Evolutionary conservation across 2,113 vertebrate genomes (phyloP).

Genomic region (Connochaetes taurinus): DNA sequence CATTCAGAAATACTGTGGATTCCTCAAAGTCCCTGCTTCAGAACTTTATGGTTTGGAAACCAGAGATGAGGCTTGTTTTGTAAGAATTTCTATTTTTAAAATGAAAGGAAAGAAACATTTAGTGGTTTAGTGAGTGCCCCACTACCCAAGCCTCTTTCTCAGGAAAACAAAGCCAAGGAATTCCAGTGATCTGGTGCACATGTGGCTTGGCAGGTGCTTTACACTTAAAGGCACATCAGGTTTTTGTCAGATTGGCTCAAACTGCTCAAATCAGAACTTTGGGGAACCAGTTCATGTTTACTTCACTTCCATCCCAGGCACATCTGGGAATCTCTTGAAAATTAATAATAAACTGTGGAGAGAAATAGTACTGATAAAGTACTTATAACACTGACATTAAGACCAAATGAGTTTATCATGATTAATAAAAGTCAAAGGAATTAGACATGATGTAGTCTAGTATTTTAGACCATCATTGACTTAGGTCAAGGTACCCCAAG

Average conservation of each 20-base stretch:
- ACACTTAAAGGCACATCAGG: constrained; percentile 65
- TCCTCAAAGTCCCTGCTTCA: constrained; percentile 53
- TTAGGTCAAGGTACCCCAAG: constrained; percentile 32
- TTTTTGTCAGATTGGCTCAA: constrained; percentile 72
- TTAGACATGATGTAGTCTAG: constrained; percentile 59
- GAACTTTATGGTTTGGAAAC: constrained; percentile 60
- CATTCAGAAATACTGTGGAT: constrained; percentile 49
- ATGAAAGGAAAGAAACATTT: constrained; percentile 11
- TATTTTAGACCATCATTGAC: constrained; percentile 59
- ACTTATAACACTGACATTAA: constrained; percentile 71
- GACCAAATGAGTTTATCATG: constrained; percentile 43
- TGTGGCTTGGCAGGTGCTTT: constrained; percentile 77
- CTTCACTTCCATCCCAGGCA: constrained; percentile 68
- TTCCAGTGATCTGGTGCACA: constrained; percentile 72
- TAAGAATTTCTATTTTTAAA: constrained; percentile 67
- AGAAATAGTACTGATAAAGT: constrained; percentile 72
- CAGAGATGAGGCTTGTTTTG: constrained; percentile 56
- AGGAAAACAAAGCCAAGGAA: constrained; percentile 73
- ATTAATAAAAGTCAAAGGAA: constrained; percentile 2
- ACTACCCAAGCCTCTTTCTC: constrained; percentile 36
- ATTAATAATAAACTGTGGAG: constrained; percentile 64
- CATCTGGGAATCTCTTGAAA: constrained; percentile 73
- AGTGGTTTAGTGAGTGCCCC: constrained; percentile 60
- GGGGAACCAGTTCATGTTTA: constrained; percentile 72
- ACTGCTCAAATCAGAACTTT: constrained; percentile 67